Evolutionary conservation across 2,888 invertebrate genomes (phyloP).

Genomic region (Ellobium chinense): DNA sequence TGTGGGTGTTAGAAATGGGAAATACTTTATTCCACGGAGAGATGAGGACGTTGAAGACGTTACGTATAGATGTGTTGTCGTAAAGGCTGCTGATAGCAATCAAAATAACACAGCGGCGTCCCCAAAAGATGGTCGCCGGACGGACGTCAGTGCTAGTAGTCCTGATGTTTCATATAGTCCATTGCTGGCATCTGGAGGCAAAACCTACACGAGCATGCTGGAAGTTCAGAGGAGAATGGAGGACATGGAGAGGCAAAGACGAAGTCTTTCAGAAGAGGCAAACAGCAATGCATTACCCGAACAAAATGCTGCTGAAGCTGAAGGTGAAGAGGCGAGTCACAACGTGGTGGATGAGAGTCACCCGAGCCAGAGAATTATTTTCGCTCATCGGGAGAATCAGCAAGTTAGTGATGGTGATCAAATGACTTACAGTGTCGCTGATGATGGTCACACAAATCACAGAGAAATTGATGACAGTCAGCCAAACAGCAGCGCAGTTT

Average conservation of each 20-base stretch:
- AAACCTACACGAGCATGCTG: slow-evolving; percentile 12
- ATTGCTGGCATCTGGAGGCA: background rate
- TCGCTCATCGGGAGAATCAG: background rate
- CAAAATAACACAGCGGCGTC: background rate
- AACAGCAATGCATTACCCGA: background rate
- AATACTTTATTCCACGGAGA: too few relatives aligned
- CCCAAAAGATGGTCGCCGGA: background rate
- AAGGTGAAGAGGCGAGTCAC: background rate
- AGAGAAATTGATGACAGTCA: too few relatives aligned
- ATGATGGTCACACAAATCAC: too few relatives aligned
- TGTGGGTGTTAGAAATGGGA: too few relatives aligned
- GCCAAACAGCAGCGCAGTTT: too few relatives aligned
- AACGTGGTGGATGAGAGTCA: background rate
- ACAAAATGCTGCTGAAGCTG: background rate
- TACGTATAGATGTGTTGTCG: slow-evolving; percentile 1
- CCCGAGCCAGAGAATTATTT: background rate
- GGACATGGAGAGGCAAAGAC: slow-evolving; percentile 4
- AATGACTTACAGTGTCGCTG: too few relatives aligned
- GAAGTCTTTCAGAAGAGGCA: background rate
- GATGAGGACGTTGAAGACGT: slow-evolving; percentile 6
- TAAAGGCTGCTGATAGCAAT: background rate
- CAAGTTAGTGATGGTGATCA: background rate
- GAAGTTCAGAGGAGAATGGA: slow-evolving; percentile 15
- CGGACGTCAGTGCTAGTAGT: background rate
- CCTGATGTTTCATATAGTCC: background rate